Conservation (phyloP, 1,140 invertebrate genomes). For the Luehdorfia chinensis region DNA sequence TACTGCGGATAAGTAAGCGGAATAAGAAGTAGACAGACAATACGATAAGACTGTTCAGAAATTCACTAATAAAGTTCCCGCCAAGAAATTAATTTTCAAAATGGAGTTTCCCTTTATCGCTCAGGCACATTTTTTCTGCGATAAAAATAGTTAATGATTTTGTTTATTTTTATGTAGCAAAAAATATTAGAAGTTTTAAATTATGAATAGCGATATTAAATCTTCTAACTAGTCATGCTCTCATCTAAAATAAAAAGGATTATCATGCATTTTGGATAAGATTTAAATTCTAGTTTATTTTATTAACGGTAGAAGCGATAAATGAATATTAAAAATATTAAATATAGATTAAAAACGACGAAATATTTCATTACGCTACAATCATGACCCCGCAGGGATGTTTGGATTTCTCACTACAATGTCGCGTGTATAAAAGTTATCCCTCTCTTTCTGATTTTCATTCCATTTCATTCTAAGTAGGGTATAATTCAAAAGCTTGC, state of each 20-base stretch:
- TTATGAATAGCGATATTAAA: too few relatives aligned
- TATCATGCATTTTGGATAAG: too few relatives aligned
- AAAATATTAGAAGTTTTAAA: too few relatives aligned
- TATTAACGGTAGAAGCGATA: too few relatives aligned
- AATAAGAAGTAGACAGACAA: slow-evolving; percentile 5
- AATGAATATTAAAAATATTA: not conserved
- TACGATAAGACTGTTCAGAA: not conserved
- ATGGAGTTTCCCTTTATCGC: too few relatives aligned
- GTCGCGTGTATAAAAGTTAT: slow-evolving; percentile 4
- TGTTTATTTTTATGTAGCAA: too few relatives aligned
- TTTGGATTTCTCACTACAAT: slow-evolving; percentile 33
- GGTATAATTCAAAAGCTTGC: slow-evolving; percentile 14
- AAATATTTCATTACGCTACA: slow-evolving; percentile 2
- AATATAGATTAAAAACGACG: not conserved
- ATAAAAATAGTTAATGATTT: too few relatives aligned
- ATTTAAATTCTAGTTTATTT: too few relatives aligned
- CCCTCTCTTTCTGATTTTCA: not conserved
- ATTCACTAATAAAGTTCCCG: not conserved
- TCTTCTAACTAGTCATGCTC: too few relatives aligned
- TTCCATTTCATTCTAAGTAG: slow-evolving; percentile 13
- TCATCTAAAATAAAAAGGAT: too few relatives aligned
- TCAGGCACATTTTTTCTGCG: too few relatives aligned
- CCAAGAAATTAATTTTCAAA: too few relatives aligned
- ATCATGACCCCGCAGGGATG: slow-evolving; percentile 27
- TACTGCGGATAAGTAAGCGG: slow-evolving; percentile 14